Conservation (phyloP, 2,888 invertebrate species). For the Caenorhabditis sp. region DNA sequence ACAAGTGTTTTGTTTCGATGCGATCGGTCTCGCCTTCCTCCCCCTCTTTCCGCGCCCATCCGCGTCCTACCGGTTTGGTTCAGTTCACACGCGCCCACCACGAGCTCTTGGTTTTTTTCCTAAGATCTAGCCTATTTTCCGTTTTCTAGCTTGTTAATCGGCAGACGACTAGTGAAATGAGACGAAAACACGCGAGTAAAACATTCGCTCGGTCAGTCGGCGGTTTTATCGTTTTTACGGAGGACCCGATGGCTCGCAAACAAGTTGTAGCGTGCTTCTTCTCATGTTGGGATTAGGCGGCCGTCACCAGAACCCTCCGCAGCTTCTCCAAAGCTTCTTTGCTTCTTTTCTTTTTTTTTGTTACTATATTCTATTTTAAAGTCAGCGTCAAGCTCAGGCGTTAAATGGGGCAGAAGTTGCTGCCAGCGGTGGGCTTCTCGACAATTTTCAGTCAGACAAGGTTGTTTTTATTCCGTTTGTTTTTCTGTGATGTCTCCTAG, state of each 20-base stretch:
- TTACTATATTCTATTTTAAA: not conserved
- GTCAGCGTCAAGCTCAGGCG: conserved; percentile 23
- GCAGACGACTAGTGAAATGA: conserved; percentile 8
- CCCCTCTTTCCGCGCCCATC: not conserved
- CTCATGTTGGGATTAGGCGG: conserved; percentile 19
- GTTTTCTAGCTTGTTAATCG: conserved; percentile 10
- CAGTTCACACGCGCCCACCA: conserved; percentile 11
- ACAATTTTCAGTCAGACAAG: conserved; percentile 37
- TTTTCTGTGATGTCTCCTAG: conserved; percentile 3
- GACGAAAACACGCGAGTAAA: conserved; percentile 23
- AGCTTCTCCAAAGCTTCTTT: not conserved
- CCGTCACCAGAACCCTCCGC: too few species aligned
- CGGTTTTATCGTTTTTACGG: conserved; percentile 48
- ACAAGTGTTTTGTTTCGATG: conserved; percentile 45
- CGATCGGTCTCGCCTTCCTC: not conserved
- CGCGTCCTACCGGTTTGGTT: conserved; percentile 31
- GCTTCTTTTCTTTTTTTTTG: too few species aligned
- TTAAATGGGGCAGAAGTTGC: conserved; percentile 39
- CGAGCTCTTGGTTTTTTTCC: not conserved
- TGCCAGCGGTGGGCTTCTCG: conserved; percentile 5
- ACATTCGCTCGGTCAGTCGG: conserved; percentile 34
- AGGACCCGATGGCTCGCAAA: conserved; percentile 37
- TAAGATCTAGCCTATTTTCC: conserved; percentile 17
- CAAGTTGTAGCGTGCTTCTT: conserved; percentile 32
- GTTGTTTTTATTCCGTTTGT: conserved; percentile 30